phyloP scores from a whole-genome alignment of 2,888 invertebrate genomes.

The Chirona hameri region DNA sequence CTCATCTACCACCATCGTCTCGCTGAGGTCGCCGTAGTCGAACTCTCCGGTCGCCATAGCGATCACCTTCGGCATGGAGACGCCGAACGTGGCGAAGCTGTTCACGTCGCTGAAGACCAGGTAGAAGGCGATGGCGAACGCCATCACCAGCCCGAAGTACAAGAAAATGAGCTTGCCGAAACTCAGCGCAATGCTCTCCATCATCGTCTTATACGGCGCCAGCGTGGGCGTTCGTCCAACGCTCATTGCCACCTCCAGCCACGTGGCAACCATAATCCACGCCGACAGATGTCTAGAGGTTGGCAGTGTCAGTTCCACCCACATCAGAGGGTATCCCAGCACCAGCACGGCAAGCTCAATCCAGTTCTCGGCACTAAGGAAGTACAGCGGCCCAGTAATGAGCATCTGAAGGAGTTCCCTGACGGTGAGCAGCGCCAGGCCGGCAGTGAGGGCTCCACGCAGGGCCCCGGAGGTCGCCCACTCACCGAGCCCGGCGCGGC shows the following conservation, averaged over 20 bases:
- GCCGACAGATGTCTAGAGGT: constrained; percentile 37
- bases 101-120: constrained; percentile 28
- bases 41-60: constrained; percentile 40
- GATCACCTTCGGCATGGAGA: constrained; percentile 39
- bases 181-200: constrained; percentile 38
- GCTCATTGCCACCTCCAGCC: constrained; percentile 38
- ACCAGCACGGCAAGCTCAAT: background rate
- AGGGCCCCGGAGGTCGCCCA: background rate
- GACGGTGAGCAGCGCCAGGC: background rate
- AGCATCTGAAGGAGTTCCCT: background rate
- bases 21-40: constrained; percentile 38
- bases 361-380: background rate
- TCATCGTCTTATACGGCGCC: constrained; percentile 39
- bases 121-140: constrained; percentile 39
- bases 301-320: background rate
- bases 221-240: constrained; percentile 37
- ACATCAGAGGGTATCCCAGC: background rate
- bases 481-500: background rate
- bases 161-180: constrained; percentile 38
- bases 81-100: constrained; percentile 36
- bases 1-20: background rate
- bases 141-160: constrained; percentile 37
- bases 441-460: background rate
- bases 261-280: constrained; percentile 38
- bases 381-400: background rate